Percentiles rank a stretch among this genome's conserved stretches.
phyloP scores from a whole-genome alignment of 2,797 vertebrate species.

The Lithobates pipiens region DNA sequence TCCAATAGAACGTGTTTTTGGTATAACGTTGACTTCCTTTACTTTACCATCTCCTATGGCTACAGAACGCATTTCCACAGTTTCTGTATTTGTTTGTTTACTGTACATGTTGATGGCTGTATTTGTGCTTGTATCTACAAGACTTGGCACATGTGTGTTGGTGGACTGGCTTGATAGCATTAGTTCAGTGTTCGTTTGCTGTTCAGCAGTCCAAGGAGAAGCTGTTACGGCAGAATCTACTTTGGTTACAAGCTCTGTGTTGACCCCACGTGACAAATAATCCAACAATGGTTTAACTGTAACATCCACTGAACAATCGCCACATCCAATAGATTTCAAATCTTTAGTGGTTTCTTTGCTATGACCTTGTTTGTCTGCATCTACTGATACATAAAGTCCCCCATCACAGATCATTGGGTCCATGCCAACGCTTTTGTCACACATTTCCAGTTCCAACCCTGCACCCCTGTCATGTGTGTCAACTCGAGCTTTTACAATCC shows the following conservation, averaged over 20 bases:
- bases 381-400: slow-evolving; percentile 84
- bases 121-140: slow-evolving; percentile 82
- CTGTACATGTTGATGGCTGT: slow-evolving; percentile 76
- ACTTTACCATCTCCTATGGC: slow-evolving; percentile 91
- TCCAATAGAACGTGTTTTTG: slow-evolving; percentile 86
- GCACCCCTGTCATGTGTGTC: slow-evolving; percentile 78
- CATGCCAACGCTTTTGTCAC: slow-evolving; percentile 76
- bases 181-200: slow-evolving; percentile 80
- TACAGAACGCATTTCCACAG: slow-evolving; percentile 81
- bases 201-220: slow-evolving; percentile 74
- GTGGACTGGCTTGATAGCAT: slow-evolving; percentile 79
- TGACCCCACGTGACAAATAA: slow-evolving; percentile 73
- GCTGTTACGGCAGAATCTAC: slow-evolving; percentile 82
- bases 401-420: slow-evolving; percentile 77
- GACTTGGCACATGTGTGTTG: slow-evolving; percentile 73
- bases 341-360: slow-evolving; percentile 64
- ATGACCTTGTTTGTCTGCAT: slow-evolving; percentile 60
- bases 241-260: slow-evolving; percentile 74
- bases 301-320: slow-evolving; percentile 87
- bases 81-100: slow-evolving; percentile 85
- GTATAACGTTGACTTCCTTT: slow-evolving; percentile 77
- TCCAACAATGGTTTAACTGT: slow-evolving; percentile 73
- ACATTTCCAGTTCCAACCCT: slow-evolving; percentile 71
- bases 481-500: slow-evolving; percentile 83
- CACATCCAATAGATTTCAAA: slow-evolving; percentile 84